Percentiles rank a stretch among this genome's conserved stretches.
Conservation (phyloP, 2,113 vertebrate species). For the Dinomys branickii region DNA sequence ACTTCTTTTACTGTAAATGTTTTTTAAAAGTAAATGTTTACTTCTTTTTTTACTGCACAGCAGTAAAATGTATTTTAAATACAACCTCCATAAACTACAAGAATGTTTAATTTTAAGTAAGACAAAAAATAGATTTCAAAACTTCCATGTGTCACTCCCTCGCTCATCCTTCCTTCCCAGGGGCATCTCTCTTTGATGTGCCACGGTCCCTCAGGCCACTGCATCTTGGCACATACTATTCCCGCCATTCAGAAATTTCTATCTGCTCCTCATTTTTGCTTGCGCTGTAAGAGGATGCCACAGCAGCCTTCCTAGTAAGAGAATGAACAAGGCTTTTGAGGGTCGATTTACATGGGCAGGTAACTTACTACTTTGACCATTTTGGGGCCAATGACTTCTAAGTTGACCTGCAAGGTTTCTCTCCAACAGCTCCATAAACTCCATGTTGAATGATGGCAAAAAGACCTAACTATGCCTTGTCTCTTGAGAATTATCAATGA, state of each 20-base stretch:
- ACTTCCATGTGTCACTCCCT: neutral
- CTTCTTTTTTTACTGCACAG: too few relatives aligned
- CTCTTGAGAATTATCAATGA: neutral
- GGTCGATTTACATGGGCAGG: neutral
- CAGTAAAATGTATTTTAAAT: neutral
- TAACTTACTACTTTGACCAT: neutral
- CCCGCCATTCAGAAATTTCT: neutral
- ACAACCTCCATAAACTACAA: neutral
- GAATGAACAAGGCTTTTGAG: neutral
- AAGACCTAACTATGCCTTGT: neutral
- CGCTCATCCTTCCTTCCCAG: neutral
- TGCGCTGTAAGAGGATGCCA: neutral
- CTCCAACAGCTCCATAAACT: neutral
- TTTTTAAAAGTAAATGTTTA: too few relatives aligned
- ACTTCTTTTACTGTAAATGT: neutral
- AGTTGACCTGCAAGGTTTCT: neutral
- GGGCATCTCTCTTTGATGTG: fast-evolving
- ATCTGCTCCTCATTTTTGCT: neutral
- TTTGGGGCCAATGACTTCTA: neutral
- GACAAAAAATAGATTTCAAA: neutral
- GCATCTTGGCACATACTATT: neutral
- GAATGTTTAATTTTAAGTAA: neutral
- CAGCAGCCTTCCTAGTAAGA: neutral
- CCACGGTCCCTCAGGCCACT: neutral
- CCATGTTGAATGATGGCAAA: neutral